Conservation (phyloP, 2,113 vertebrate genomes). For the Elaphurus davidianus region DNA sequence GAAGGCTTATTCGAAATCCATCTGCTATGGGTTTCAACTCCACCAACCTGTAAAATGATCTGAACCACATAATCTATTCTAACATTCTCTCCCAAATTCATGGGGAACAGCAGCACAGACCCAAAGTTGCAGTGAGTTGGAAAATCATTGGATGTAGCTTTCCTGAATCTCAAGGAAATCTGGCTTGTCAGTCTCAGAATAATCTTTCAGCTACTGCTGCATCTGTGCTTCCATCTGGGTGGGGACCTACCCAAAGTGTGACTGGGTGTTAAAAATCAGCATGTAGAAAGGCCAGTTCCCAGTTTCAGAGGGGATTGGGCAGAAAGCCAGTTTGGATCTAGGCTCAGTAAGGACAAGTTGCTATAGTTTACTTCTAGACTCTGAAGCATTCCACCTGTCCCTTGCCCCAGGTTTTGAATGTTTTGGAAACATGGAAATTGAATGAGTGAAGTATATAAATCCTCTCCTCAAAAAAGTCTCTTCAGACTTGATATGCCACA, state of each 20-base stretch:
- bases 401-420: not conserved
- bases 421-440: not conserved
- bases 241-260: not conserved
- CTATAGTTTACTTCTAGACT: not conserved
- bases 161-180: not conserved
- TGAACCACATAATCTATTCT: not conserved
- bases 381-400: not conserved
- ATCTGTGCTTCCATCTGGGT: not conserved
- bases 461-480: not conserved
- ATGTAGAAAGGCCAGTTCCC: not conserved
- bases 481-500: not conserved
- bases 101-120: not conserved
- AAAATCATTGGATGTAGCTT: not conserved
- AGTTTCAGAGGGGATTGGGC: not conserved
- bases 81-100: not conserved
- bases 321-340: not conserved
- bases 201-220: not conserved
- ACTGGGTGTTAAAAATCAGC: not conserved
- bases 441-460: not conserved
- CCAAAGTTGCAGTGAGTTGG: not conserved
- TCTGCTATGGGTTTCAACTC: not conserved
- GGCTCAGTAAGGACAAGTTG: not conserved
- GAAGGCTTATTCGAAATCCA: not conserved
- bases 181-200: not conserved
- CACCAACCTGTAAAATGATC: not conserved